phyloP scores from a whole-genome alignment of 2,113 vertebrate genomes.

The Prochilodus magdalenae region DNA sequence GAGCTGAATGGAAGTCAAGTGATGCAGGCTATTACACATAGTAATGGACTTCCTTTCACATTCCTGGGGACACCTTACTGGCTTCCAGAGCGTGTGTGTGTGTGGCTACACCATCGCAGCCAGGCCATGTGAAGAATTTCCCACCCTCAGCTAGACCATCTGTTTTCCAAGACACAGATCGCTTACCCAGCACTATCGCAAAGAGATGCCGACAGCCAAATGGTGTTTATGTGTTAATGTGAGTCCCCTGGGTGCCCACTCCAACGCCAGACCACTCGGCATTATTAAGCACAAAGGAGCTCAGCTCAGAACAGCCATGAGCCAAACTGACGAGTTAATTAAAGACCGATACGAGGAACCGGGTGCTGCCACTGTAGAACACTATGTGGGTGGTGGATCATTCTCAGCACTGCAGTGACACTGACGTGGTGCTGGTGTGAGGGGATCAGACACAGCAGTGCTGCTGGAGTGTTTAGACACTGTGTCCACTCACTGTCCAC shows the following conservation, averaged over 20 bases:
- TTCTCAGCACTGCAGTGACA: too few species aligned
- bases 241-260: slow-evolving; percentile 52
- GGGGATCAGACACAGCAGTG: too few species aligned
- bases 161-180: slow-evolving; percentile 73
- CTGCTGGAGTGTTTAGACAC: too few species aligned
- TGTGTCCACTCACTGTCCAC: too few species aligned
- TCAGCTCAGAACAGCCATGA: slow-evolving; percentile 6
- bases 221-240: slow-evolving; percentile 59
- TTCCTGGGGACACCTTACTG: slow-evolving; percentile 66
- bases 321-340: background rate
- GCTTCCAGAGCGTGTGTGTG: slow-evolving; percentile 8
- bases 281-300: slow-evolving; percentile 49
- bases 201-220: slow-evolving; percentile 55
- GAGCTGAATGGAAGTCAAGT: background rate
- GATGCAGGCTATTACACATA: slow-evolving; percentile 30
- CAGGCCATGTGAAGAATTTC: slow-evolving; percentile 64
- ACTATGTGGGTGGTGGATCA: too few species aligned
- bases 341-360: background rate
- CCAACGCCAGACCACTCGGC: slow-evolving; percentile 44
- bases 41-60: slow-evolving; percentile 64
- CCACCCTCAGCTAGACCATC: slow-evolving; percentile 75
- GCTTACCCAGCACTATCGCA: slow-evolving; percentile 46
- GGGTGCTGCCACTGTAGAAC: too few species aligned
- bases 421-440: too few species aligned
- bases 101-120: slow-evolving; percentile 54